Evolutionary conservation across 2,797 vertebrate species (phyloP), one percentile per base, ranked within the genome.

Genomic region (Neosilurus hyrtlii): DNA sequence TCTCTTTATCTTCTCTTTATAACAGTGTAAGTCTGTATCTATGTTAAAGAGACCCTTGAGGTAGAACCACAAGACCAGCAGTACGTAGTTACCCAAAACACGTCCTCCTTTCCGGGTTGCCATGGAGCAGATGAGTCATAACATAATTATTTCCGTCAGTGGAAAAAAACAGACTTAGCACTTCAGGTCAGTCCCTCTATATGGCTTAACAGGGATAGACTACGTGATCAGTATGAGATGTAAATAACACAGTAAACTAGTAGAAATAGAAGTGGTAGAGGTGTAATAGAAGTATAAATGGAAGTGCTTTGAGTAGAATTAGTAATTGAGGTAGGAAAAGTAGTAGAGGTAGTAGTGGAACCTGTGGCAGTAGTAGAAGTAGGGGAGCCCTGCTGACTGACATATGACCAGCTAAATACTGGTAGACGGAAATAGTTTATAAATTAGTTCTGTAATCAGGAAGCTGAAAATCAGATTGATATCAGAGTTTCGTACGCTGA

Each of bases 51-150:
- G 51, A 74, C 72, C 26, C 24, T 16, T 74, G 71, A 14, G 49
- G 49, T 2, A 18, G 51, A 30, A 56, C 4, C 22, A 71, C 68
- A n/a, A 49, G 22, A 49, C 22, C 51, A 26, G 15, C 10, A 56
- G 15, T 7, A 3, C 3, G n/a, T n/a, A n/a, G n/a, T n/a, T n/a
- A 56, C 16, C 18, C 51, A 8, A 10, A 57, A 57, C 49, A 63
- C 54, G 16, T 18, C 18, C 2, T 5, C 26, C 26, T 22, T n/a
- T 43, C 9, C 62, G 12, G 9, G 30, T 22, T 74, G 37, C 35
- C 83, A 43, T 78, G 26, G 24, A 82, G 80, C 22, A n/a, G 35
- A 24, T 74, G 81, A 79, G 35, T 67, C 76, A 84, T 8, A 22
- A 70, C 67, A 49, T 16, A 14, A 26, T 2, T 74, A 84, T 84